Evolutionary conservation across 2,113 vertebrate genomes (phyloP), one percentile per base, ranked within the genome.

Genomic region (Pluvianellus socialis): DNA sequence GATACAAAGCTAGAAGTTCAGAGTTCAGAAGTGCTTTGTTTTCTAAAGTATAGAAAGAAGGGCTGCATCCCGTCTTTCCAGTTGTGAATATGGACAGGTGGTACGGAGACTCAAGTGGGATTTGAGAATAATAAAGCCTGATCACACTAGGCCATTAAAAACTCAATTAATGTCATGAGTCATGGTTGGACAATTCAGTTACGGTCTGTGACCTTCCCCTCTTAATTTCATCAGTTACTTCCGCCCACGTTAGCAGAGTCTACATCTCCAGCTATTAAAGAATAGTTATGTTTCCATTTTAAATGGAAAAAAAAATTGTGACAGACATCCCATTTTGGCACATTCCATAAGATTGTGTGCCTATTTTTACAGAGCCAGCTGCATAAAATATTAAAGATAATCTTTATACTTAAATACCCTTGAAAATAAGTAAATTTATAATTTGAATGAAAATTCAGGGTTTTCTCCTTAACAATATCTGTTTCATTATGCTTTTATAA

Each of bases 181-280:
- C 89, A 86, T 62, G 70, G 72, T n/a, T 92, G 97, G 86, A 91
- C 92, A 97, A 96, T 96, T 95, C 93, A 96, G 53, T 96, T 96
- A 94, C 28, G 88, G 82, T 70, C 55, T 79, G 21, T 96, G 95
- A 82, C 95, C 91, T 96, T 97, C 87, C 75, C 38, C 33, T 96
- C 86, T 87, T 96, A 94, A 95, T 95, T 94, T 73, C 47, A 72
- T 91, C 40, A 73, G 79, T 95, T 94, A 74, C 67, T 96, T 97
- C 86, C 70, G 18, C 40, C 42, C 83, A 70, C 0, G 0, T 91
- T 95, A 75, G 84, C 74, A 94, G 67, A 92, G 42, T 75, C 73
- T 96, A 15, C 21, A 10, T 95, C 61, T 91, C 66, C 50, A 93
- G 33, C 55, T 84, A 23, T 79, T 88, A 62, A 94, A 82, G 14